Percentiles rank a stretch among this genome's conserved stretches.
These are phyloP conservation scores for Atta colombica DNA, from an alignment of 1,140 invertebrate species.

Conservation along the genomic window DNA sequence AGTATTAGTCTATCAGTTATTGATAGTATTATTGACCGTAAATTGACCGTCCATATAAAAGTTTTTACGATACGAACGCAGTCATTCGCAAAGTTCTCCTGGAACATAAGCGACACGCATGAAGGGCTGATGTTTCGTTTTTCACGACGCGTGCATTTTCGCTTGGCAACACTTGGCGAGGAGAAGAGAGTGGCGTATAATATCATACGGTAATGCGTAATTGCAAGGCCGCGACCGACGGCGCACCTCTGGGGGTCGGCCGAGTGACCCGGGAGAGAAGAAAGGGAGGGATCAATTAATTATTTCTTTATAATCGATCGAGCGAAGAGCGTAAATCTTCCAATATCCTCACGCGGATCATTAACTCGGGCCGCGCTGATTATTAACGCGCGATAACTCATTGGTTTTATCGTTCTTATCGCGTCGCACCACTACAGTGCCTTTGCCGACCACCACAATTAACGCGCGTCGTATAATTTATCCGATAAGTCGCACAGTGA, in stretches of 20 bases:
- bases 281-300: constrained; percentile 37
- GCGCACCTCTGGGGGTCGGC: constrained; percentile 20
- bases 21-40: no score
- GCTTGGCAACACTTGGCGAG: background rate
- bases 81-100: background rate
- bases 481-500: constrained; percentile 68
- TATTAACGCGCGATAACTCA: constrained; percentile 75
- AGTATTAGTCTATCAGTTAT: no score
- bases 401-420: constrained; percentile 44
- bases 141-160: background rate
- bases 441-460: background rate
- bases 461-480: constrained; percentile 62
- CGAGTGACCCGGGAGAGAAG: background rate
- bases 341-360: constrained; percentile 73
- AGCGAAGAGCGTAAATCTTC: constrained; percentile 72
- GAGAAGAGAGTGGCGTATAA: background rate
- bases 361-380: constrained; percentile 68
- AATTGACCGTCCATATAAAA: background rate
- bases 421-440: background rate
- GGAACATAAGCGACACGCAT: background rate
- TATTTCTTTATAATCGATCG: constrained; percentile 66
- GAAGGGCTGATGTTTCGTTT: constrained; percentile 10
- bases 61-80: background rate
- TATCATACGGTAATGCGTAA: background rate
- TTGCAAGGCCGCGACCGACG: constrained; percentile 48